Percentiles rank a stretch among this genome's conserved stretches.
Evolutionary conservation across 1,140 invertebrate genomes (phyloP).

Genomic region (Oreohelix idahoensis): DNA sequence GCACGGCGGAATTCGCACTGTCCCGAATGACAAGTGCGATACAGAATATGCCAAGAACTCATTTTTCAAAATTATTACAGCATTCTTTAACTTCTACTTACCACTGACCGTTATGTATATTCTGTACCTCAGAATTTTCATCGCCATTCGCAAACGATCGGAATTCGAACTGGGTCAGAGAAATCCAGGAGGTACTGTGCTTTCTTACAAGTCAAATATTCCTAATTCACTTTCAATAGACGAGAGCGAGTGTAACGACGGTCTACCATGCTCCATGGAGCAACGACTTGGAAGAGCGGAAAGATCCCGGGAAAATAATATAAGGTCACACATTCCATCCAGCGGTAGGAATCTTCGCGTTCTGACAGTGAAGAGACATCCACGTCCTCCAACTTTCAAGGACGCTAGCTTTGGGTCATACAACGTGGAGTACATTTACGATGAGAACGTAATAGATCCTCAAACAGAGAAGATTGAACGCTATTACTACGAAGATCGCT

Average conservation of each 20-base stretch:
- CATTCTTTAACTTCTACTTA: conserved; percentile 77
- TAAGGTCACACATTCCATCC: not conserved
- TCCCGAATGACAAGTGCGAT: conserved; percentile 73
- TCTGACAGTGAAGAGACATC: not conserved
- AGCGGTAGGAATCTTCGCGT: not conserved
- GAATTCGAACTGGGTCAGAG: conserved; percentile 71
- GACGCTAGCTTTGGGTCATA: not conserved
- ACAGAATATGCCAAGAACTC: conserved; percentile 77
- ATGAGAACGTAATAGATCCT: conserved; percentile 65
- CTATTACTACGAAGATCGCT: conserved; percentile 64
- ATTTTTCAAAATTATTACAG: conserved; percentile 75
- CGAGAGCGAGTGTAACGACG: conserved; percentile 22
- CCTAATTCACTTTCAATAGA: conserved; percentile 54
- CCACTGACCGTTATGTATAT: conserved; percentile 76
- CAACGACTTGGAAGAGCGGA: not conserved
- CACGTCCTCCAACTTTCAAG: conserved; percentile 11
- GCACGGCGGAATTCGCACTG: conserved; percentile 63
- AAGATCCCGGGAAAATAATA: not conserved
- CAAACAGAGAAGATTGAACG: conserved; percentile 66
- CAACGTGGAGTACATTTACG: conserved; percentile 66
- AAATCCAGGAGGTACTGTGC: conserved; percentile 41
- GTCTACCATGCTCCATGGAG: not conserved
- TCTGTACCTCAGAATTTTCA: conserved; percentile 76
- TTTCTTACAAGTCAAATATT: conserved; percentile 39
- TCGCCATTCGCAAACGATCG: conserved; percentile 75